Base-by-base conservation (phyloP, 2,888 invertebrate species). In the Epinotia bilunana region DNA sequence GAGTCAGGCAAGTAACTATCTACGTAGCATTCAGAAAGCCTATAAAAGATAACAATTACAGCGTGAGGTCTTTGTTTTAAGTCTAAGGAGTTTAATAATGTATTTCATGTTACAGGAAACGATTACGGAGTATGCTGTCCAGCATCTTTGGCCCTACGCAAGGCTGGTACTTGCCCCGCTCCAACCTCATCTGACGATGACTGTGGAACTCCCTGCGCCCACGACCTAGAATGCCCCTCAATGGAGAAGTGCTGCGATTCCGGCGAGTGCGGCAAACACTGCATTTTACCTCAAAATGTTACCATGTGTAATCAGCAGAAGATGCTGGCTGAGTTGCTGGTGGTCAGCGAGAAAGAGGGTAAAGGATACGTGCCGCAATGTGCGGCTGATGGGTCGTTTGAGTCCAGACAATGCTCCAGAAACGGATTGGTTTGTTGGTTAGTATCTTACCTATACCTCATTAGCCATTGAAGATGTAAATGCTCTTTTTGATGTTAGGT, bases 61-160 rank as follows among this genome's bases (percentile, higher is more conserved):
- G 20, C 9, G 11, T 58, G 58, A 58, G 3, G 20, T 18, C 20
- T 16, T 7, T 53, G 53, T n/a, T 53, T 53, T 53, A 5, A 13
- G 4, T 16, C 53, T 28, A 23, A 20, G 23, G n/a, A 28, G 2
- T 9, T 33, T 61, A 33, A 33, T 23, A n/a, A 11, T n/a, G 39
- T 39, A 7, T 39, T 28, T 28, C 5, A 46, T 23, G 13, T 74
- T 61, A 12, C 87, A 94, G 96, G 96, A 79, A 97, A 97, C 84
- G 98, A 98, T 84, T 98, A 98, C 83, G 98, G 98, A 0, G 97
- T 98, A 16, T 98, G 98, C 85, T 98, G 98, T 83, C 97, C 98
- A 63, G 96, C 96, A 5, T 96, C 96, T 0, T 84, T 97, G 76
- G 96, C 96, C 82, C 95, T 97, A 69, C 95, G 97, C 82, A 97